Percentiles rank a stretch among this genome's conserved stretches.
Evolutionary conservation across 2,797 vertebrate species (phyloP).

Genomic region (Cyprinodon diabolis): DNA sequence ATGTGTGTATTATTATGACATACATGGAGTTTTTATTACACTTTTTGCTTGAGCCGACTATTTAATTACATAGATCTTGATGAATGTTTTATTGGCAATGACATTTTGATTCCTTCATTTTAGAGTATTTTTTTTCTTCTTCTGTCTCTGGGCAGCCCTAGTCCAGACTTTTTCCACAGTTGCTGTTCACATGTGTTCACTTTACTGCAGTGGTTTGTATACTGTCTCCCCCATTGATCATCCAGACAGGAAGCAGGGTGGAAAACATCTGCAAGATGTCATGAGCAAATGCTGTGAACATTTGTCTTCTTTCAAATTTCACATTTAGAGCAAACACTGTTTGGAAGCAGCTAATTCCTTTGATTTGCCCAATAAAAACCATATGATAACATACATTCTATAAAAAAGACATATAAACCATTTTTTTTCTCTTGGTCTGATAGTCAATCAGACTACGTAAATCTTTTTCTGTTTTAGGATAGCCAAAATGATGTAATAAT

Average conservation of each 20-base stretch:
- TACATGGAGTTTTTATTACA: too few relatives aligned
- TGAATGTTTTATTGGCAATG: too few relatives aligned
- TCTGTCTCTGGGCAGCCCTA: not conserved
- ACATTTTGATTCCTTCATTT: not conserved
- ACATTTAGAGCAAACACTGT: not conserved
- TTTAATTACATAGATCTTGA: too few relatives aligned
- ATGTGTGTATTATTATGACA: too few relatives aligned
- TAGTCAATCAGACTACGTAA: not conserved
- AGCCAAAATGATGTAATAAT: too few relatives aligned
- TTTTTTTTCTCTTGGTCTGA: not conserved
- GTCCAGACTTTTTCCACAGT: not conserved
- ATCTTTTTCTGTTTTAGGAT: not conserved
- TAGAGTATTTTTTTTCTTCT: not conserved
- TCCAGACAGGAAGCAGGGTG: conserved; percentile 3
- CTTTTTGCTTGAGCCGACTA: too few relatives aligned
- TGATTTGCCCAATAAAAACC: not conserved
- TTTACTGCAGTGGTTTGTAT: conserved; percentile 1
- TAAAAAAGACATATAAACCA: not conserved
- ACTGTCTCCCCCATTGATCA: conserved; percentile 3
- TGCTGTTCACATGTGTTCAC: not conserved
- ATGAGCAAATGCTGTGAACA: not conserved
- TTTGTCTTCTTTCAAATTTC: not conserved
- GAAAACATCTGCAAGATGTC: conserved; percentile 5
- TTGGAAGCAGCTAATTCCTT: not conserved
- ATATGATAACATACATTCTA: not conserved